Conservation (phyloP, 2,113 vertebrate genomes). For the Ophthalmotilapia sp. region DNA sequence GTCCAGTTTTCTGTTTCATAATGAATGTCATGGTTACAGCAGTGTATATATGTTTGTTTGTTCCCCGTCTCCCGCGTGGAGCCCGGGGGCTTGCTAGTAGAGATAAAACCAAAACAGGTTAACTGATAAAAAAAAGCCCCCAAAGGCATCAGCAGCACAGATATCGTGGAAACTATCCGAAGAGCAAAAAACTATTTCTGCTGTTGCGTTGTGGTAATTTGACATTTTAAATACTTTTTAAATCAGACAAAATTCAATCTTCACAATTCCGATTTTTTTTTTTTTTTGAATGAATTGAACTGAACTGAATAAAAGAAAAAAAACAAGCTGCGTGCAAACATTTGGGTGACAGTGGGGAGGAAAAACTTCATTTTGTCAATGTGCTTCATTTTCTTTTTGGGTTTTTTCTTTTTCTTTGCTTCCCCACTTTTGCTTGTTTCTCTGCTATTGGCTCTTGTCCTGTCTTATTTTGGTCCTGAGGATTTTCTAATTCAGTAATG, state of each 20-base stretch:
- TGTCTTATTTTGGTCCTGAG: not conserved
- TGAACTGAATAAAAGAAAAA: not conserved
- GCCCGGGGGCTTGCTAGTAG: not conserved
- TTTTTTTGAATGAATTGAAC: not conserved
- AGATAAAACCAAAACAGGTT: not conserved
- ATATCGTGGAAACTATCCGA: not conserved
- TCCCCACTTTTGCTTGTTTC: not conserved
- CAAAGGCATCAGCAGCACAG: not conserved
- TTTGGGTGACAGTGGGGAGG: not conserved
- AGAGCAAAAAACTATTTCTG: not conserved
- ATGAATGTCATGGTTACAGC: not conserved
- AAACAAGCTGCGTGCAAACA: not conserved
- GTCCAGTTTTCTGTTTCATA: not conserved
- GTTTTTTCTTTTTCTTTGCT: not conserved
- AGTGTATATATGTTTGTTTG: not conserved
- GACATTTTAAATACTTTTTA: not conserved
- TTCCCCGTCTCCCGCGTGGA: not conserved
- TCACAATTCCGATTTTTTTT: not conserved
- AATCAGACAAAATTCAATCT: not conserved
- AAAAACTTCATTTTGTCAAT: not conserved
- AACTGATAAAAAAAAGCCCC: not conserved
- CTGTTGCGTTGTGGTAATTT: not conserved
- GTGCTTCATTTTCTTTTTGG: not conserved
- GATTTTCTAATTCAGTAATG: not conserved
- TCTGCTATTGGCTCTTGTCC: not conserved